Base-by-base conservation (phyloP, 2,888 invertebrate species). In the Erebia aethiops region DNA sequence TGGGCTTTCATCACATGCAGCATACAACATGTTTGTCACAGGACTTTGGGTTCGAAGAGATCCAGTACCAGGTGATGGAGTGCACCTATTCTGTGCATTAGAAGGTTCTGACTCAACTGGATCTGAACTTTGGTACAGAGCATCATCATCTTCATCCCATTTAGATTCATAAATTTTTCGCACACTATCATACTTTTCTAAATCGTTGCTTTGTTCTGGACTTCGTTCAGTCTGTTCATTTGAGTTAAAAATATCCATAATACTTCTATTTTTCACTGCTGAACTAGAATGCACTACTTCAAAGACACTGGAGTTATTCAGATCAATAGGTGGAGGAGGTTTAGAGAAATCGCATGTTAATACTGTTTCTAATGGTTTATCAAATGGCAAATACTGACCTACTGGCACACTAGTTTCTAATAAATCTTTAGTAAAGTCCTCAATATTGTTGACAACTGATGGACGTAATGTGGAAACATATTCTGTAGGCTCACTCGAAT, bases 111-210 rank as follows among this genome's bases (percentile, higher is more conserved):
- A 71, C 21, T 81, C 82, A 69, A 74, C 71, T 35, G 82, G 74
- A 67, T 87, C 87, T 52, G 84, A 77, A 71, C 84, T 82, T 76
- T 86, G 88, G 77, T 94, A 94, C 41, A 94, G 86, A 70, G 88
- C 93, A 75, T 93, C 93, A 77, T 94, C 93, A 77, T 93, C 93
- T 69, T 89, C 92, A 79, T 93, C 88, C 93, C 93, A 92, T 69
- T 87, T 82, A 67, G 82, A 82, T 76, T 90, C 89, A 77, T 87
- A 87, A 54, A 72, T 79, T 84, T 84, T 89, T 54, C 78, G 80
- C 21, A 80, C 76, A 78, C 74, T 81, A 46, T 85, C 83, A 81
- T 80, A 84, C n/a, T 84, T 85, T 63, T 89, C 82, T 49, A 81
- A 72, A 60, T 85, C 81, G 75, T 84, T 78, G 51, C 75, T 77